Percentiles rank a stretch among this genome's conserved stretches.
Evolutionary conservation across 2,113 vertebrate genomes (phyloP).

Genomic region (Rhadina sibilatrix): DNA sequence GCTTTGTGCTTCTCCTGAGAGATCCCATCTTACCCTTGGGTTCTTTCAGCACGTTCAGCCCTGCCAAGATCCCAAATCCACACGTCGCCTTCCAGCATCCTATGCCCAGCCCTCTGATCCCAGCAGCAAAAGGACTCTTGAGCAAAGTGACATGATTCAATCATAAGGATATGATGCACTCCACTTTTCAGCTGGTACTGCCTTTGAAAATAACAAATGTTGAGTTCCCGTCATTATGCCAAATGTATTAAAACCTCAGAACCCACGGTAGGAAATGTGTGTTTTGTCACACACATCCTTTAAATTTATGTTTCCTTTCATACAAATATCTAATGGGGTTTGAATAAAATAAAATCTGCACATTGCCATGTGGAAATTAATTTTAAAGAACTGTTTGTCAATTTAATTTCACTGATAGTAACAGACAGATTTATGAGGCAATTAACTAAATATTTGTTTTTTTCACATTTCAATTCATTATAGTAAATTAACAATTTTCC

Average conservation of each 20-base stretch:
- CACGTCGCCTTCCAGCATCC: background rate
- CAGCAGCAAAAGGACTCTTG: accelerated
- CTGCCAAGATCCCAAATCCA: background rate
- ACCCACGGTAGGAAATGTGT: background rate
- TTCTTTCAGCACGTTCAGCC: background rate
- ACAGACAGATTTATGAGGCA: constrained; percentile 71
- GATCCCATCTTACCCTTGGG: background rate
- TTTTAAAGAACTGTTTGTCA: constrained; percentile 70
- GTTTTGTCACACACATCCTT: background rate
- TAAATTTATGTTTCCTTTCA: constrained; percentile 45
- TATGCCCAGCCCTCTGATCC: accelerated
- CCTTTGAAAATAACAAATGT: background rate
- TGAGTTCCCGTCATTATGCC: background rate
- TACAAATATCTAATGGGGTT: constrained; percentile 53
- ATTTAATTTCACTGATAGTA: constrained; percentile 67
- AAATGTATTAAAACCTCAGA: background rate
- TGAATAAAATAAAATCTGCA: constrained; percentile 67
- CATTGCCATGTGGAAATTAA: constrained; percentile 67
- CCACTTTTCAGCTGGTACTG: background rate
- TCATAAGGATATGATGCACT: background rate
- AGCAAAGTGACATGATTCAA: background rate
- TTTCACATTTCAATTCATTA: constrained; percentile 72
- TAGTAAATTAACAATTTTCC: constrained; percentile 71
- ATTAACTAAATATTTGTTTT: constrained; percentile 75
- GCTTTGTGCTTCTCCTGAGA: background rate